Evolutionary conservation across 2,797 vertebrate species (phyloP).

Genomic region (Rhynchonycteris naso): DNA sequence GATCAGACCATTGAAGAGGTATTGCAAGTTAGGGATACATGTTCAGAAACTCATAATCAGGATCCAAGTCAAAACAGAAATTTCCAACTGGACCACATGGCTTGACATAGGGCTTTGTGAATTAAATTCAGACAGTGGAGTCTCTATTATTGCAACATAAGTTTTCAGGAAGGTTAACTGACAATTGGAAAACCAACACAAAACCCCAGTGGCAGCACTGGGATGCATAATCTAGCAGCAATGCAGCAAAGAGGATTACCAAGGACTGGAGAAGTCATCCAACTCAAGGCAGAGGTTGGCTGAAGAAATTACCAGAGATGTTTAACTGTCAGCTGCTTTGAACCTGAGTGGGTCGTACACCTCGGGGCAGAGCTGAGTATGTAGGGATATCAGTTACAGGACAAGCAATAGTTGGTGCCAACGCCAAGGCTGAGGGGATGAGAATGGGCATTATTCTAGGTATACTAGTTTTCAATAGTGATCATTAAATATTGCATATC

Average conservation of each 20-base stretch:
- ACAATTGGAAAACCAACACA: not conserved
- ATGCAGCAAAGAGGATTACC: not conserved
- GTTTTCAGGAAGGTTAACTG: not conserved
- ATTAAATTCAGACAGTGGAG: not conserved
- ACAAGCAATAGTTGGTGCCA: not conserved
- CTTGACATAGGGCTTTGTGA: not conserved
- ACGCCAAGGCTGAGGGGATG: not conserved
- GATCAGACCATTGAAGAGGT: not conserved
- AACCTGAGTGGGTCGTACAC: too few species aligned
- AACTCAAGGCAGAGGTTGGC: not conserved
- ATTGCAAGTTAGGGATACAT: not conserved
- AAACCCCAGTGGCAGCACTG: not conserved
- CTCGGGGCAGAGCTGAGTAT: not conserved
- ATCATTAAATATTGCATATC: not conserved
- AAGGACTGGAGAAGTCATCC: not conserved
- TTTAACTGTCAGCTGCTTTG: not conserved
- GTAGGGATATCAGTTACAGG: accelerated
- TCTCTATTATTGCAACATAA: not conserved
- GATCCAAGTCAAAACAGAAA: not conserved
- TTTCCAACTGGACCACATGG: not conserved
- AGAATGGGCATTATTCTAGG: not conserved
- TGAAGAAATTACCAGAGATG: not conserved
- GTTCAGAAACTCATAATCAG: not conserved
- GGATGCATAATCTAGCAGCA: not conserved
- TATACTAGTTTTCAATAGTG: not conserved